phyloP scores from a whole-genome alignment of 2,888 invertebrate species.

The Stenolophus ochropezus region DNA sequence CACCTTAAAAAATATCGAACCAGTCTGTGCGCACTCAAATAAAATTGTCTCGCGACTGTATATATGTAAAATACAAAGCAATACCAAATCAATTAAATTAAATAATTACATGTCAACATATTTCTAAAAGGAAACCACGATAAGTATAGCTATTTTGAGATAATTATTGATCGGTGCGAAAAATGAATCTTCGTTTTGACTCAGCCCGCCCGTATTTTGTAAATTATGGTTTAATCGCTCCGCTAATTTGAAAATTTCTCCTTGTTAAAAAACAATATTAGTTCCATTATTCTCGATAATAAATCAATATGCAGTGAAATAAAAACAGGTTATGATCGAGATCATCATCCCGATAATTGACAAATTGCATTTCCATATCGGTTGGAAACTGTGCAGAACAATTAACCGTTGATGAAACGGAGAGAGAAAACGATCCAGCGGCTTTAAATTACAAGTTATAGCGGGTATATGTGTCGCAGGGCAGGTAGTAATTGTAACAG shows the following conservation, averaged over 20 bases:
- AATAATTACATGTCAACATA: too few species aligned
- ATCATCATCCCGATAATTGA: slow-evolving; percentile 23
- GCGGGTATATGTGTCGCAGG: slow-evolving; percentile 6
- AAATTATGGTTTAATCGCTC: not conserved
- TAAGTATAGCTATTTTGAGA: too few species aligned
- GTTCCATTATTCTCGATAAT: slow-evolving; percentile 1
- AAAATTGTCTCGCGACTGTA: too few species aligned
- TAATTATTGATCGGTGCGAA: too few species aligned
- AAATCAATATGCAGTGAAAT: slow-evolving; percentile 9
- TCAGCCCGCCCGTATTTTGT: not conserved
- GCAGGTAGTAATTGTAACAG: slow-evolving; percentile 3
- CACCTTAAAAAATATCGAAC: too few species aligned
- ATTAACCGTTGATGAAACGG: slow-evolving; percentile 1
- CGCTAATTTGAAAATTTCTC: not conserved
- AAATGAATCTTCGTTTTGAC: too few species aligned
- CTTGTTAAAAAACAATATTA: not conserved
- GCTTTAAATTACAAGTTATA: slow-evolving; percentile 32
- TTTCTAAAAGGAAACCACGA: too few species aligned
- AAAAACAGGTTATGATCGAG: slow-evolving; percentile 22
- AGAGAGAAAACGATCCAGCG: slow-evolving; percentile 1
- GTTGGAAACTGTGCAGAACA: slow-evolving; percentile 7
- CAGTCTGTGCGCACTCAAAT: too few species aligned
- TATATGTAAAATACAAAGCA: too few species aligned
- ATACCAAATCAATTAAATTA: too few species aligned
- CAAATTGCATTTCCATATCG: slow-evolving; percentile 42